These are phyloP conservation scores for Chromobotia macracanthus DNA, from an alignment of 2,797 vertebrate species.

Conservation along the genomic window DNA sequence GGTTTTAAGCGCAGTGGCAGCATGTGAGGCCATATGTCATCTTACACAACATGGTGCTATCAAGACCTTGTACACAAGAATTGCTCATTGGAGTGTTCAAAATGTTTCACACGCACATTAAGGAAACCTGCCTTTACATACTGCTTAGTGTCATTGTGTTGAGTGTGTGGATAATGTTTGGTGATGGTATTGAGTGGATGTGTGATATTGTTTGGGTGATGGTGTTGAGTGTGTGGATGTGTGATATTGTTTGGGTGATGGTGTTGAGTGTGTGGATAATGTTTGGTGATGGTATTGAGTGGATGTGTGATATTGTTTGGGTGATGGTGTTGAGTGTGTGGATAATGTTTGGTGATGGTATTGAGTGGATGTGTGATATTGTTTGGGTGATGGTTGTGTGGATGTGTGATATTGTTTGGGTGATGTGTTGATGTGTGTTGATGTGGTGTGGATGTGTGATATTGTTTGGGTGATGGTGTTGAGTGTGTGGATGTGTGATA, in stretches of 20 bases:
- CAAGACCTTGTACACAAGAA: conserved; percentile 29
- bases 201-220: too few species aligned
- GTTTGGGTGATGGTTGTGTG: neutral
- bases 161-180: neutral
- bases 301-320: too few species aligned
- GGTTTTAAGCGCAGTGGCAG: conserved; percentile 32
- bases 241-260: too few species aligned
- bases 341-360: neutral
- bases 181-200: too few species aligned
- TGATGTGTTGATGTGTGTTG: neutral
- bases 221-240: too few species aligned
- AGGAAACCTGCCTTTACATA: neutral
- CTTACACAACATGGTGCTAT: conserved; percentile 41
- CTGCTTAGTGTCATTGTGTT: neutral
- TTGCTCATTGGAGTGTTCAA: conserved; percentile 33
- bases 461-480: too few species aligned
- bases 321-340: too few species aligned
- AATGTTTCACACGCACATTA: neutral
- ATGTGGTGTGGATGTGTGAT: neutral
- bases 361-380: neutral
- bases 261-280: too few species aligned
- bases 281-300: too few species aligned
- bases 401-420: neutral
- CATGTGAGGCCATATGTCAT: conserved; percentile 49
- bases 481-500: too few species aligned